A percentile compares a stretch with the other conserved stretches of the same genome.
phyloP scores from a whole-genome alignment of 1,140 invertebrate genomes.

The Doryteuthis pealeii region DNA sequence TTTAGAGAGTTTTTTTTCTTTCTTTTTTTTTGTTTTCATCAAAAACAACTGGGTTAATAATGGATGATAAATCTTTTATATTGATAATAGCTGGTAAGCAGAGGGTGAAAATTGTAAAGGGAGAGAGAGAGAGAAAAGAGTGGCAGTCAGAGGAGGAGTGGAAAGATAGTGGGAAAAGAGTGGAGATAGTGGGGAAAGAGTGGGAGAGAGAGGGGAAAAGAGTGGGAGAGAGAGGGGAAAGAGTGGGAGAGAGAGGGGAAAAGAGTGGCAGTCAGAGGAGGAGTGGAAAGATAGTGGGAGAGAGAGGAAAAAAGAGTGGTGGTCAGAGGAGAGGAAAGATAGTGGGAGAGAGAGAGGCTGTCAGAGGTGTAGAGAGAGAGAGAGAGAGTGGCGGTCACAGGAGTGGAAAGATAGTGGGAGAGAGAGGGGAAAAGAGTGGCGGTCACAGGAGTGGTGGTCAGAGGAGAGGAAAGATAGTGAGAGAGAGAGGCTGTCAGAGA shows the following conservation, averaged over 20 bases:
- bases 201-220: not conserved
- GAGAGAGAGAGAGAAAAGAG: not conserved
- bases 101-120: not conserved
- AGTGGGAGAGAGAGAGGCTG: conserved; percentile 4
- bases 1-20: too few relatives aligned
- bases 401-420: not conserved
- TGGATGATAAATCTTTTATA: too few relatives aligned
- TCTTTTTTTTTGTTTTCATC: too few relatives aligned
- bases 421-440: conserved; percentile 3
- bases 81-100: too few relatives aligned
- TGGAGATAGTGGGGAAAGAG: not conserved
- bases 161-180: not conserved
- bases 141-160: not conserved
- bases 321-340: not conserved
- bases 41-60: too few relatives aligned
- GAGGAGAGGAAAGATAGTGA: conserved; percentile 13
- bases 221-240: not conserved
- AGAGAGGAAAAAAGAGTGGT: conserved; percentile 8
- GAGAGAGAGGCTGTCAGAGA: conserved; percentile 6
- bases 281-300: not conserved
- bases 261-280: not conserved
- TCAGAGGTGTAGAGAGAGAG: conserved; percentile 13
- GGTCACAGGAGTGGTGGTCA: conserved; percentile 8
- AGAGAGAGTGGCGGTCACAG: too few relatives aligned
- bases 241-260: not conserved